Conservation (phyloP, 2,888 invertebrate genomes). For the Aphrophora alni region DNA sequence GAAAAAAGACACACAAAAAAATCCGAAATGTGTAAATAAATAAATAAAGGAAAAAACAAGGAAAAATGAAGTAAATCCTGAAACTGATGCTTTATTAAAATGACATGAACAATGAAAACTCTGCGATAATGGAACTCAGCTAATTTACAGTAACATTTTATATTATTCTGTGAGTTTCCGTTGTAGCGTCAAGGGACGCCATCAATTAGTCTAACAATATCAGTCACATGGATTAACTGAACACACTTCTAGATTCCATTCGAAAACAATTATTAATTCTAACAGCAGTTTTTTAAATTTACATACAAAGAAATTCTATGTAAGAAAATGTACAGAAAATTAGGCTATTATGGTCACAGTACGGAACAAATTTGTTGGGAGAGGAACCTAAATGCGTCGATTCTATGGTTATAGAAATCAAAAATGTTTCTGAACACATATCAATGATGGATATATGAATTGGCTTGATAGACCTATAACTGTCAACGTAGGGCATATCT, state of each 20-base stretch:
- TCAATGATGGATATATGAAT: too few species aligned
- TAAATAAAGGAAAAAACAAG: not conserved
- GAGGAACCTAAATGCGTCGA: too few species aligned
- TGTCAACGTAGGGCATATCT: too few species aligned
- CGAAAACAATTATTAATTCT: too few species aligned
- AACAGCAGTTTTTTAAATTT: too few species aligned
- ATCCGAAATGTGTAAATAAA: not conserved
- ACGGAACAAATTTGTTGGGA: too few species aligned
- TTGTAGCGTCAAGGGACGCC: not conserved
- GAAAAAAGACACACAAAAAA: not conserved
- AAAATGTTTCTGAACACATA: too few species aligned
- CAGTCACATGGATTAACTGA: not conserved
- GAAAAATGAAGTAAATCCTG: not conserved
- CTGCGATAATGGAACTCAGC: not conserved
- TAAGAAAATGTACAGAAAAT: too few species aligned
- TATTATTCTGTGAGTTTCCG: not conserved
- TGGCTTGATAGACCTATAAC: too few species aligned
- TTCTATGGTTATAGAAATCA: too few species aligned
- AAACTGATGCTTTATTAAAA: not conserved
- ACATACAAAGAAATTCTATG: too few species aligned
- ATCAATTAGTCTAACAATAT: not conserved
- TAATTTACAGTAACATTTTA: not conserved
- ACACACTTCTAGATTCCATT: not conserved
- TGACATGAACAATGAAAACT: not conserved
- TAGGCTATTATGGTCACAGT: too few species aligned